A percentile compares a stretch with the other conserved stretches of the same genome.
These are phyloP conservation scores for Prionailurus bengalensis DNA, from an alignment of 2,113 vertebrate genomes.

Conservation along the genomic window DNA sequence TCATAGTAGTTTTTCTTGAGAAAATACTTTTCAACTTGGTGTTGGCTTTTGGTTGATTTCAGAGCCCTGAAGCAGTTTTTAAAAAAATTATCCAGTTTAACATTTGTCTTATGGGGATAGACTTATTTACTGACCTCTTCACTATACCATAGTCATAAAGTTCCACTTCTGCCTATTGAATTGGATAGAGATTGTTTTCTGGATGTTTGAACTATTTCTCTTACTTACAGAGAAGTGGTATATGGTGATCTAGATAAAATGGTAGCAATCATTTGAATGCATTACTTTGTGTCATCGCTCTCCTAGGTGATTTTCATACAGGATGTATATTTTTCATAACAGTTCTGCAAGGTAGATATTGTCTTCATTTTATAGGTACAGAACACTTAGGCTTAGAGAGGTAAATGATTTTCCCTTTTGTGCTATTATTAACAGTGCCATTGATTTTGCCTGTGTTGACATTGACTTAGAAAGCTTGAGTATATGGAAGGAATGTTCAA, in stretches of 20 bases:
- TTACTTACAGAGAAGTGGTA: background rate
- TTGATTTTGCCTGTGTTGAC: background rate
- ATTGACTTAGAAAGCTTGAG: background rate
- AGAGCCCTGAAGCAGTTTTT: background rate
- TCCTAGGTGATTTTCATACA: conserved; percentile 8
- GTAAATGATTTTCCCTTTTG: background rate
- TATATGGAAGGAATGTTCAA: background rate
- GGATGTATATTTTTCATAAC: background rate
- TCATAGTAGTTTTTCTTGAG: background rate
- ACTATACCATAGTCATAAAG: background rate
- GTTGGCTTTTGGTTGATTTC: background rate
- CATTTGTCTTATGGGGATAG: background rate
- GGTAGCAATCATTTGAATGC: background rate
- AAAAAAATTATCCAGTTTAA: background rate
- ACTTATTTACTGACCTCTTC: background rate
- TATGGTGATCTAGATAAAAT: background rate
- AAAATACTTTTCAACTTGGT: background rate
- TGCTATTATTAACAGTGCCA: background rate
- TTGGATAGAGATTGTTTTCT: background rate
- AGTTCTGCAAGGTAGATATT: background rate
- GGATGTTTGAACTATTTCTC: background rate
- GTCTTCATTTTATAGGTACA: background rate
- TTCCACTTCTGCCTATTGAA: background rate
- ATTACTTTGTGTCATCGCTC: background rate
- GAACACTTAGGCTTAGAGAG: background rate